These are phyloP conservation scores for Pica pica DNA, from an alignment of 2,113 vertebrate species.

Conservation along the genomic window DNA sequence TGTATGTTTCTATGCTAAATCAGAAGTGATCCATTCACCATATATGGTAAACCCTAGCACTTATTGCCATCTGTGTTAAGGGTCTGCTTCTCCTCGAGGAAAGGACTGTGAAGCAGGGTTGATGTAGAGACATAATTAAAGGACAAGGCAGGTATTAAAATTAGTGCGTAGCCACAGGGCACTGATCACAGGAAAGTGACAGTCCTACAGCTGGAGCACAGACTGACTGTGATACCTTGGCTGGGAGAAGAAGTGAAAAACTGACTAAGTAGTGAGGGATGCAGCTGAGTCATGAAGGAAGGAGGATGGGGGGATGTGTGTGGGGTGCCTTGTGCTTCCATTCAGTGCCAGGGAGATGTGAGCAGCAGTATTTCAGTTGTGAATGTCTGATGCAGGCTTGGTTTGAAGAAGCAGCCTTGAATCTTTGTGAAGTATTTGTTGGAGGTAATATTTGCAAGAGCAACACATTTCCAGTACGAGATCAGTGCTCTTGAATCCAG, in stretches of 20 bases:
- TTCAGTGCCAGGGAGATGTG: background rate
- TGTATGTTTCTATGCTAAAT: background rate
- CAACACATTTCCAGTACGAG: background rate
- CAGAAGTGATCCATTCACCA: background rate
- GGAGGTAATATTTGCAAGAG: background rate
- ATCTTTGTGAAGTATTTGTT: background rate
- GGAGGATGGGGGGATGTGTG: background rate
- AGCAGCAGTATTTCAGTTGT: background rate
- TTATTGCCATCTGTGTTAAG: background rate
- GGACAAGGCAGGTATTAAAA: background rate
- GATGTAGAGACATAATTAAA: background rate
- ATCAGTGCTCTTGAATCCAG: background rate
- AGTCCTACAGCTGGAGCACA: background rate
- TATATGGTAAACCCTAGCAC: rapidly evolving
- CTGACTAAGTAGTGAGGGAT: background rate
- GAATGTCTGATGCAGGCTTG: background rate
- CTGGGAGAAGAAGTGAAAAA: background rate
- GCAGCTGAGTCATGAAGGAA: background rate
- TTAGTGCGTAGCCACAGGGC: background rate
- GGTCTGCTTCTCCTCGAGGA: background rate
- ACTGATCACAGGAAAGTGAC: background rate
- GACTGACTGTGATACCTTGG: background rate
- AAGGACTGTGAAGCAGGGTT: background rate
- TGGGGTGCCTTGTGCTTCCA: background rate
- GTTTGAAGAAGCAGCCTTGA: background rate